phyloP scores from a whole-genome alignment of 2,888 invertebrate genomes.

The Heliconius erato region DNA sequence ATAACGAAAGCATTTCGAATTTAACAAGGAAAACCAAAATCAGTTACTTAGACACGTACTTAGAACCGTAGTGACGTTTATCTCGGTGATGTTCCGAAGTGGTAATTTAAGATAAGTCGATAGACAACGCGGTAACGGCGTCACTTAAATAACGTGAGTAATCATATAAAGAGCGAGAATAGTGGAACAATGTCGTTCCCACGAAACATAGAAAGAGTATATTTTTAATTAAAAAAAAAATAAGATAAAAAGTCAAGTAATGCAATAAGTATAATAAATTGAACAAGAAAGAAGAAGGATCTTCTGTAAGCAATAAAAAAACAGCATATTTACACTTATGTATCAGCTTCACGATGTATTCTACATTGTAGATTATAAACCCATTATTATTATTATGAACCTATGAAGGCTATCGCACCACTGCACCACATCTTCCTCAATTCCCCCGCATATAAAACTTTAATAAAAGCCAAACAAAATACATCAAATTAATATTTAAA shows the following conservation, averaged over 20 bases:
- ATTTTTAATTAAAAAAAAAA: neutral
- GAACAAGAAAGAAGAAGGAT: no score
- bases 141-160: constrained; percentile 43
- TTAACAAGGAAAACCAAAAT: neutral
- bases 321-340: no score
- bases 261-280: neutral
- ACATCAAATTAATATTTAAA: constrained; percentile 1
- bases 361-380: no score
- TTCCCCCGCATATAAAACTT: neutral
- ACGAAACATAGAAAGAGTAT: constrained; percentile 22
- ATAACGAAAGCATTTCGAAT: neutral
- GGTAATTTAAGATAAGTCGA: constrained; percentile 25
- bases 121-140: constrained; percentile 12
- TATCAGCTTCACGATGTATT: no score
- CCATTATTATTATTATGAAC: no score
- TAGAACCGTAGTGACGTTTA: constrained; percentile 17
- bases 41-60: neutral
- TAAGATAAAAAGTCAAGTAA: neutral
- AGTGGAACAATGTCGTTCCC: constrained; percentile 35
- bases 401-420: neutral
- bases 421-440: neutral
- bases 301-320: no score
- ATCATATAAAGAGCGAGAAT: constrained; percentile 37
- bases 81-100: constrained; percentile 9
- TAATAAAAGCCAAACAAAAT: neutral